Base-by-base conservation (phyloP, 2,797 vertebrate genomes). In the Sarcoramphus papa region DNA sequence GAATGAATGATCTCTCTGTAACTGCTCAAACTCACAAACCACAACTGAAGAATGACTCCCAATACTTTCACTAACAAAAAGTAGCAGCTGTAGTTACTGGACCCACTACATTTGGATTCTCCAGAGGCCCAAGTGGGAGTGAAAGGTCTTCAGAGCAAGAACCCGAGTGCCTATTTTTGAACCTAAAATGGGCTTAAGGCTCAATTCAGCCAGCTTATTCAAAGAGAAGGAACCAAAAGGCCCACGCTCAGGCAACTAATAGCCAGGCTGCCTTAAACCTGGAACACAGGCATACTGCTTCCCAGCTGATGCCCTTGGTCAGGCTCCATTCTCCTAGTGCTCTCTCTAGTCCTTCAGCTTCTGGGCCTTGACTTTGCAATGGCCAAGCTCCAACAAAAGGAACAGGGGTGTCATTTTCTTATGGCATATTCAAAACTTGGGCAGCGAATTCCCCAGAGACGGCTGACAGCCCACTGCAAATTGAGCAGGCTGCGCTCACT, bases 391-490 rank as follows among this genome's bases (percentile, higher is more conserved):
- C 33, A 48, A 15, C 2, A 30, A 41, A 85, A 80, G 19, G 8
- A 24, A 43, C 13, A 3, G 9, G 8, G 7, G 6, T 8, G 8
- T 35, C 10, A 10, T 12, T 20, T 51, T 23, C 7, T 6, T 14
- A n/a, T 0, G 1, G 40, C 27, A 40, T 0, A 41, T 14, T 15
- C 51, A 45, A n/a, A 53, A 40, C 33, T 1, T 0, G 6, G 47
- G 33, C 17, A 73, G 14, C 17, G 48, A 43, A 47, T 2, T 27
- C 25, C 21, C 6, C 7, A 19, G 14, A 20, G 8, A 7, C 0
- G 6, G 10, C 30, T 1, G 0, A 40, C 7, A 75, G 35, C 24
- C 19, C 41, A 5, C 4, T 11, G n/a, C 2, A 30, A 59, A 14
- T 0, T 1, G 20, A 37, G n/a, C 14, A 8, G 15, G 48, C 56